phyloP scores from a whole-genome alignment of 23 tunicate species.

The Trididemnum miniatum region DNA sequence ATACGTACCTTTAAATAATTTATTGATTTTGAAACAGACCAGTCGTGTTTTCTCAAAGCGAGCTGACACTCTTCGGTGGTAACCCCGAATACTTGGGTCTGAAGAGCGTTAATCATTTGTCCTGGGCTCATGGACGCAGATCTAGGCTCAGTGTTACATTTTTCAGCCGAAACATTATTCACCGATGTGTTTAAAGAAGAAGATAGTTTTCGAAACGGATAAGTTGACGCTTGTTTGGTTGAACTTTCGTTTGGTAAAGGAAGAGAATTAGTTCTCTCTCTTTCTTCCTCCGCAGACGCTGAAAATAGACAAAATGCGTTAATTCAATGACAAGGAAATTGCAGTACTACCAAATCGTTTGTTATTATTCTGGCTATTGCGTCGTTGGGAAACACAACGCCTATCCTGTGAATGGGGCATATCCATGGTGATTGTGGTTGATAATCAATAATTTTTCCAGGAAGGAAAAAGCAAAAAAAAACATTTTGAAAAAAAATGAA shows the following conservation, averaged over 20 bases:
- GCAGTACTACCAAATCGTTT: no score
- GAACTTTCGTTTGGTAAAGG: background rate
- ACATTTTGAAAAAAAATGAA: no score
- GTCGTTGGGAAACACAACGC: no score
- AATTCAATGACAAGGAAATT: no score
- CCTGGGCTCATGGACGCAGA: slow-evolving; percentile 49
- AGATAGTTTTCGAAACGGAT: background rate
- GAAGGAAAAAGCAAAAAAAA: no score
- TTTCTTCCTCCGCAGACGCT: background rate
- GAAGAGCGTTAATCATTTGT: slow-evolving; percentile 57
- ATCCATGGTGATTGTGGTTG: no score
- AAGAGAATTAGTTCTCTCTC: background rate
- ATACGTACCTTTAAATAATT: slow-evolving; percentile 78
- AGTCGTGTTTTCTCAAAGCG: slow-evolving; percentile 60
- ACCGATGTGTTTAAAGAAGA: background rate
- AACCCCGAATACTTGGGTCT: slow-evolving; percentile 80
- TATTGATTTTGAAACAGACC: slow-evolving; percentile 67
- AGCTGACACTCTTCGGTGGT: slow-evolving; percentile 82
- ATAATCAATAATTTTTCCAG: no score
- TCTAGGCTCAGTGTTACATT: background rate
- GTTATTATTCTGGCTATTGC: no score
- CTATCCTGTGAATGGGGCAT: no score
- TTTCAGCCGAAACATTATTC: background rate
- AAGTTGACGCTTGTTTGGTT: background rate
- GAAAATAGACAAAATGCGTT: no score